phyloP scores from a whole-genome alignment of 2,797 vertebrate genomes.

The Enteromius viviparus region DNA sequence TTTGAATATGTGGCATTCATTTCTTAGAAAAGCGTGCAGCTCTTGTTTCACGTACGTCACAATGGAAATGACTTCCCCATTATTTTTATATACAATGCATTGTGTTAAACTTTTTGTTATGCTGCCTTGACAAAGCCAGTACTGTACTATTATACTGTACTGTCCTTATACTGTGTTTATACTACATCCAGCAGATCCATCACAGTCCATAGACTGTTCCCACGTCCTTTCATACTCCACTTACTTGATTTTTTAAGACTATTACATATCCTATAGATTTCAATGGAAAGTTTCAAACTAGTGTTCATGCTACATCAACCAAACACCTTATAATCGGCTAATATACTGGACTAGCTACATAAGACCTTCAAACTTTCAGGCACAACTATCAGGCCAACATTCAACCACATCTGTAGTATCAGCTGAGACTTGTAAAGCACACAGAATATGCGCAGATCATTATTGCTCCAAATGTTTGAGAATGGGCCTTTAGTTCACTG shows the following conservation, averaged over 20 bases:
- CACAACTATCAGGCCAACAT: background rate
- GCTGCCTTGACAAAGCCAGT: constrained; percentile 7
- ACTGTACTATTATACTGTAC: background rate
- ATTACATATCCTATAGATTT: background rate
- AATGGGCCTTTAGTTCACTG: background rate
- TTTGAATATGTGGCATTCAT: background rate
- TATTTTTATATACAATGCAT: background rate
- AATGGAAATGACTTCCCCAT: background rate
- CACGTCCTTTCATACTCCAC: background rate
- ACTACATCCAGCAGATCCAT: background rate
- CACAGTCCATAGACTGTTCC: background rate
- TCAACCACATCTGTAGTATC: background rate
- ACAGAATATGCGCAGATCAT: background rate
- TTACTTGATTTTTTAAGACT: background rate
- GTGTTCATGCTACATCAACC: background rate
- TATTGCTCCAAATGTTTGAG: background rate
- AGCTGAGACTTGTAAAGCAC: background rate
- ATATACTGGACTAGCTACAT: background rate
- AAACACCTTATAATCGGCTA: background rate
- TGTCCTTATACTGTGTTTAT: background rate
- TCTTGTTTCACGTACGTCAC: background rate
- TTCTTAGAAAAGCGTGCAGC: background rate
- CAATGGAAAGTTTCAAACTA: background rate
- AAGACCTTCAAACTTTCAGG: constrained; percentile 2
- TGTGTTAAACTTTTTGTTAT: background rate